These are phyloP conservation scores for Clamator glandarius DNA, from an alignment of 2,797 vertebrate species.

Conservation along the genomic window DNA sequence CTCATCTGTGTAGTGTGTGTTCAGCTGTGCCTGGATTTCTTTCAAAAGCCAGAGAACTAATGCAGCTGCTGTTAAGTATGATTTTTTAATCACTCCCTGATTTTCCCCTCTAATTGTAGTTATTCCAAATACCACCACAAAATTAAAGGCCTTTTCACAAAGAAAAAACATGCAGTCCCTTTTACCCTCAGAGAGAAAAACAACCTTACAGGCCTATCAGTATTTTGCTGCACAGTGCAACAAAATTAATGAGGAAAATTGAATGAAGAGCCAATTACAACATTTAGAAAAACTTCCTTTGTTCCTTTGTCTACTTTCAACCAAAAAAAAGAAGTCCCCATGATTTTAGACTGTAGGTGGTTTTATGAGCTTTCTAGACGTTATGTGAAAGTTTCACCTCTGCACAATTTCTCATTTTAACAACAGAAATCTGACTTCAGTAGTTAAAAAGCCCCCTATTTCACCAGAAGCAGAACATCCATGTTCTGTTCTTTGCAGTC, in stretches of 20 bases:
- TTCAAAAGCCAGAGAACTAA: conserved; percentile 57
- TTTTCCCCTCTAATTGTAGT: conserved; percentile 67
- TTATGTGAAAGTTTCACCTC: conserved; percentile 10
- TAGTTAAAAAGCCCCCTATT: background rate
- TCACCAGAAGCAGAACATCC: background rate
- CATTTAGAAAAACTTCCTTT: background rate
- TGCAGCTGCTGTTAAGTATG: conserved; percentile 67
- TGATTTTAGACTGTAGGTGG: conserved; percentile 28
- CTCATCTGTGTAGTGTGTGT: background rate
- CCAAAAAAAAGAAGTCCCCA: background rate
- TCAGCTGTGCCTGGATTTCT: conserved; percentile 4
- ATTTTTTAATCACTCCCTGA: conserved; percentile 70
- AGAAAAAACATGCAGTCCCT: conserved; percentile 36
- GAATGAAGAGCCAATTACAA: conserved; percentile 59
- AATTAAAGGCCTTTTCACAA: conserved; percentile 66
- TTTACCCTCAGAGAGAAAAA: conserved; percentile 53
- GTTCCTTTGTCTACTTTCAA: conserved; percentile 7
- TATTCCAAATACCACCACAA: conserved; percentile 59
- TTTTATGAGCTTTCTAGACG: conserved; percentile 41
- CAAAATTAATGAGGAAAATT: conserved; percentile 42
- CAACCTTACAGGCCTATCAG: conserved; percentile 44
- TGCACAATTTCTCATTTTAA: conserved; percentile 34
- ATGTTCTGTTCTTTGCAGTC: background rate
- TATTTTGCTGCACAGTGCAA: conserved; percentile 24
- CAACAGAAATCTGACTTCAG: background rate